phyloP scores from a whole-genome alignment of 2,113 vertebrate genomes.

The Nettapus auritus region DNA sequence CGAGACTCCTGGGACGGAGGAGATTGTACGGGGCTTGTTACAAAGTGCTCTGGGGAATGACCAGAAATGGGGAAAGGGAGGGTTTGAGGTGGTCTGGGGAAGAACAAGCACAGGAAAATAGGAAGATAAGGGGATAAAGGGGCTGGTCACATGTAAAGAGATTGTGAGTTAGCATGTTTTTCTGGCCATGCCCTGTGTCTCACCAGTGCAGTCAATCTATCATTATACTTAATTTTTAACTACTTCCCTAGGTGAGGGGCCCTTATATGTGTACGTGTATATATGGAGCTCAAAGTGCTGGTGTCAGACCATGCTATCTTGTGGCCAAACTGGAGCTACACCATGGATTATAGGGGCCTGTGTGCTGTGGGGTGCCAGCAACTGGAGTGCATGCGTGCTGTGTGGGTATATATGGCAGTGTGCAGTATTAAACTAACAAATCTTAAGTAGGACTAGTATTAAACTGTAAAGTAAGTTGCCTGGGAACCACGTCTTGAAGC shows the following conservation, averaged over 20 bases:
- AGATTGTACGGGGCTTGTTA: neutral
- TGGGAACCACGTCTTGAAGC: neutral
- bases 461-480: neutral
- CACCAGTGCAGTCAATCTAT: neutral
- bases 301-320: neutral
- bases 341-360: rapidly evolving
- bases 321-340: neutral
- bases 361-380: neutral
- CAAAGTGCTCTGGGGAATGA: neutral
- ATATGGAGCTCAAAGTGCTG: neutral
- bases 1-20: neutral
- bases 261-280: neutral
- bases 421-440: neutral
- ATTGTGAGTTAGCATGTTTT: neutral
- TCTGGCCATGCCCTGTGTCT: neutral
- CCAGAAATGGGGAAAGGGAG: neutral
- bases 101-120: neutral
- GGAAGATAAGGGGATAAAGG: neutral
- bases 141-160: neutral
- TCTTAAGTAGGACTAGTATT: neutral
- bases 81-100: neutral
- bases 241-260: neutral
- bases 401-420: neutral
- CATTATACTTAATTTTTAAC: neutral
- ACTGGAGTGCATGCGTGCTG: neutral